Evolutionary conservation across 2,888 invertebrate genomes (phyloP), one percentile per base, ranked within the genome.

Genomic region (Eueremaeus valkanovi): DNA sequence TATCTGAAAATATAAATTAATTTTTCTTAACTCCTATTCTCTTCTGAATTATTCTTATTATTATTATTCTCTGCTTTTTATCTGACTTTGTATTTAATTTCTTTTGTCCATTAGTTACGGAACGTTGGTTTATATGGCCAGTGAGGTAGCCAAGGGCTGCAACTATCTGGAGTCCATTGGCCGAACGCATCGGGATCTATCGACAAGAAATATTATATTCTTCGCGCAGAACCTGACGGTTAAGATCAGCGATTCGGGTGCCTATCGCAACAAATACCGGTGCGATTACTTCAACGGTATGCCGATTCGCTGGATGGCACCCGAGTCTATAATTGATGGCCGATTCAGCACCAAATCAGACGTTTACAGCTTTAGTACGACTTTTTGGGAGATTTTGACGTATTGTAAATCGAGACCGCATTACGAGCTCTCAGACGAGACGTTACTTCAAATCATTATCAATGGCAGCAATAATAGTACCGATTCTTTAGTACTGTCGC

Each of bases 141-240:
- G 89, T 74, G 93, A 95, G 84, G 89, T 95, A 79, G 91, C 94
- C 0, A 90, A 91, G 5, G 94, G 93, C n/a, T 93, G 94, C 92
- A 89, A 90, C 81, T 94, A 94, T 83, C 85, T 95, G 81, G 90
- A 95, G 85, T 89, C 91, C 70, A 86, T 93, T 79, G 92, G 92
- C 85, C 93, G 94, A 83, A 93, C 95, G 72, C 95, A 95, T 83
- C 87, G 94, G 68, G 93, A 95, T 85, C 85, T 95, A 81, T 92
- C 93, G 73, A 90, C 93, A 49, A 85, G 94, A 82, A 95, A 94
- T 72, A 24, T 49, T 9, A 36, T 75, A 18, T 24, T 75, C 3
- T 75, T 55, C 11, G 40, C 73, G 1, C 72, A 58, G 55, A 77
- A 40, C 40, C 36, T 73, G n/a, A 77, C 77, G 73, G 88, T 92